phyloP scores from a whole-genome alignment of 2,888 invertebrate species.

The Mythimna lalbum region DNA sequence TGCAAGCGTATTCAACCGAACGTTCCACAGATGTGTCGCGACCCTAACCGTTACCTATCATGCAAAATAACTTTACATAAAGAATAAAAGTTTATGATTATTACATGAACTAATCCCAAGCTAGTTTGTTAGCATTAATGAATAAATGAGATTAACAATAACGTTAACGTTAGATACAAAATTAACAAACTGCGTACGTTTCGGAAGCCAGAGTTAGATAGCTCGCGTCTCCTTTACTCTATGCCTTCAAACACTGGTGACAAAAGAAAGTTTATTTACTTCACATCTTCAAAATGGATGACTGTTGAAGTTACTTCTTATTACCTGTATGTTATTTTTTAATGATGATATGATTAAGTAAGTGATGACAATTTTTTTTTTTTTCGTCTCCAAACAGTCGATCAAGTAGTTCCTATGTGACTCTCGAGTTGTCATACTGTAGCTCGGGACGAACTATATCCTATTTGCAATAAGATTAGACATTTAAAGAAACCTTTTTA shows the following conservation, averaged over 20 bases:
- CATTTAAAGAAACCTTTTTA: no score
- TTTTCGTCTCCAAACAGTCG: conserved; percentile 9
- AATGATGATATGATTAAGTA: conserved; percentile 42
- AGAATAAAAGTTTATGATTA: conserved; percentile 8
- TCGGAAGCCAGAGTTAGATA: conserved; percentile 85
- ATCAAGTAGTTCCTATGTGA: neutral
- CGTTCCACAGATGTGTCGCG: no score
- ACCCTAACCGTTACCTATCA: conserved; percentile 18
- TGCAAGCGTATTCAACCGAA: no score
- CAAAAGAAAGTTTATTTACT: conserved; percentile 79
- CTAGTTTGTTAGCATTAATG: conserved; percentile 55
- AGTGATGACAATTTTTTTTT: conserved; percentile 4
- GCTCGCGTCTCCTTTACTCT: conserved; percentile 82
- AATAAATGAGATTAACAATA: conserved; percentile 54
- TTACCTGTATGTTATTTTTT: conserved; percentile 47
- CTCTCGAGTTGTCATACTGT: neutral
- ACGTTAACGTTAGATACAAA: conserved; percentile 79
- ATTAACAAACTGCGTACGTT: conserved; percentile 86
- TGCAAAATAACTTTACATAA: conserved; percentile 30
- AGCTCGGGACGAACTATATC: neutral
- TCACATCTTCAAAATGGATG: conserved; percentile 22
- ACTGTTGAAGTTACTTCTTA: conserved; percentile 41
- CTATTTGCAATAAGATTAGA: no score
- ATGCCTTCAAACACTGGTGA: conserved; percentile 88
- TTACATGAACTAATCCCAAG: conserved; percentile 44